Conservation (phyloP, 2,797 vertebrate genomes). For the Crocidura indochinensis region DNA sequence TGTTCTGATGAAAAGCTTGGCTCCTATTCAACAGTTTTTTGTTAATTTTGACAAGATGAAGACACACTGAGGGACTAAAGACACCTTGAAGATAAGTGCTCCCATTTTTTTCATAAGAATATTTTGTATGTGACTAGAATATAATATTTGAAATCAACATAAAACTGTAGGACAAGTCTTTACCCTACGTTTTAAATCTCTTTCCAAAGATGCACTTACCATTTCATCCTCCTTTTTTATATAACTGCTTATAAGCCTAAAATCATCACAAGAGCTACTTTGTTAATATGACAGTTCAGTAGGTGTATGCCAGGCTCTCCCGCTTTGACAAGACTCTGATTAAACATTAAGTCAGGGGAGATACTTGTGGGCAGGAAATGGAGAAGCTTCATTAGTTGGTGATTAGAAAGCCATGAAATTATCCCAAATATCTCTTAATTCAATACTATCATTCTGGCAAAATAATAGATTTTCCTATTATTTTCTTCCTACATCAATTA, state of each 20-base stretch:
- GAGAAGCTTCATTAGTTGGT: background rate
- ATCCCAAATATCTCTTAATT: background rate
- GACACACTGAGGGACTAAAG: slow-evolving; percentile 35
- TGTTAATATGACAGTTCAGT: too few species aligned
- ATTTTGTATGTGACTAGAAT: slow-evolving; percentile 51
- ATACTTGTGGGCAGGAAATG: background rate
- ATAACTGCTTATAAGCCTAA: background rate
- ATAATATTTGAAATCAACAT: slow-evolving; percentile 45
- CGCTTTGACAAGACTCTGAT: background rate
- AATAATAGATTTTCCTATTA: background rate
- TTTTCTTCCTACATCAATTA: background rate
- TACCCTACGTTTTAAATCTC: slow-evolving; percentile 55
- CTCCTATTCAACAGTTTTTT: slow-evolving; percentile 51
- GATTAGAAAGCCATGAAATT: background rate
- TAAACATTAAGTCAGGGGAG: background rate
- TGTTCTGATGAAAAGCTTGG: slow-evolving; percentile 76
- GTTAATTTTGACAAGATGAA: slow-evolving; percentile 71
- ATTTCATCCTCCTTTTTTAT: slow-evolving; percentile 21
- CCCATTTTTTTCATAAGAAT: slow-evolving; percentile 22
- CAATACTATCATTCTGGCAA: background rate
- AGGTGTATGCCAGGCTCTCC: background rate
- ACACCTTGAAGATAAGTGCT: background rate
- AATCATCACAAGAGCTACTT: background rate
- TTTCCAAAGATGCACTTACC: slow-evolving; percentile 50
- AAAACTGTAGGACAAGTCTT: background rate